Base-by-base conservation (phyloP, 2,113 vertebrate species). In the Embiotoca jacksoni region DNA sequence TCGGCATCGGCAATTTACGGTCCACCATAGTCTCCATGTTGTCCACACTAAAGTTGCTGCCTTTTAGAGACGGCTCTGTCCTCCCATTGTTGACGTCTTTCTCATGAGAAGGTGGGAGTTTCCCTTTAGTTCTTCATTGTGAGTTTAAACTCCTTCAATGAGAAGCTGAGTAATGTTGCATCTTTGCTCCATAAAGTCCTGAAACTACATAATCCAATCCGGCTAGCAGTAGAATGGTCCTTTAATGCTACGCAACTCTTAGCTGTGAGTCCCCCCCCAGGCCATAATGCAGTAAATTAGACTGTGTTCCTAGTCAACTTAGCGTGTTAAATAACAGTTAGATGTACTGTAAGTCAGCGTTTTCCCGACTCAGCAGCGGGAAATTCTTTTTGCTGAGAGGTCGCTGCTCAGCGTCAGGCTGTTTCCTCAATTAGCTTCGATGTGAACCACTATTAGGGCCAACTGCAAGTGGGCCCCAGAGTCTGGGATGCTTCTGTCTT, bases 381-480 rank as follows among this genome's bases (percentile, higher is more conserved):
- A 9, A 16, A 46, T 78, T 72, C 1, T 23, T 13, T 79, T 15
- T 78, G 64, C 84, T 81, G 74, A 86, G 69, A 69, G 62, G 61
- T 60, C 32, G 8, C 23, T 9, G 52, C 69, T 73, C 71, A 57
- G 39, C 69, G 33, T 53, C 47, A 0, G 23, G 63, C 68, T 75
- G 64, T 85, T 79, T 76, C 39, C 15, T 1, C 69, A 58, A 81
- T 84, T 78, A 83, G 67, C 50, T 74, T 52, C 77, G 83, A 84
- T 56, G 61, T 78, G 72, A 84, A 78, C 61, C 36, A 1, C 80
- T 13, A 33, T 78, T 72, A 46, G 32, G 23, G 44, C 72, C 31
- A 60, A 62, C 55, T 60, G 52, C 6, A 67, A 64, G 71, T 23
- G 7, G 47, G 55, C 50, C 70, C 70, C 31, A 60, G 47, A 71